These are phyloP conservation scores for Lithobates sylvaticus DNA, from an alignment of 2,797 vertebrate species.

Conservation along the genomic window DNA sequence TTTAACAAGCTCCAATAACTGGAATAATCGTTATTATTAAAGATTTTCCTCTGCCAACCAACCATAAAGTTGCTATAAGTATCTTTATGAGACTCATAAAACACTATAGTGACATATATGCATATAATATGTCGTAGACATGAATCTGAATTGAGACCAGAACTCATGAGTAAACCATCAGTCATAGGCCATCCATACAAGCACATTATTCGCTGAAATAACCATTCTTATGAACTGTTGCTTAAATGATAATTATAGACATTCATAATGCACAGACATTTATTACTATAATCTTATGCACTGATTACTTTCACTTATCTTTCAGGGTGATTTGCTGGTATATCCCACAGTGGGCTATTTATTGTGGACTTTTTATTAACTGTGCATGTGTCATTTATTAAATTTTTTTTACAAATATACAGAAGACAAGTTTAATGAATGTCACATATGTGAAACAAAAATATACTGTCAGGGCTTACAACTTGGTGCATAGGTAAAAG, in stretches of 20 bases:
- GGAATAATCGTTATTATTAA: constrained; percentile 15
- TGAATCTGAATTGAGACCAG: constrained; percentile 2
- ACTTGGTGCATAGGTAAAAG: not conserved
- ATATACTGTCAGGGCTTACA: not conserved
- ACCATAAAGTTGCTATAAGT: constrained; percentile 15
- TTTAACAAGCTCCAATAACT: constrained; percentile 13
- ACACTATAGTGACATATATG: constrained; percentile 30
- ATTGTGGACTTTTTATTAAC: not conserved
- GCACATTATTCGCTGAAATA: constrained; percentile 10
- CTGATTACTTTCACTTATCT: not conserved
- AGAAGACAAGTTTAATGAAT: not conserved
- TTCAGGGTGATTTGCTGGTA: not conserved
- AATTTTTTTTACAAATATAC: not conserved
- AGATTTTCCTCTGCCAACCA: constrained; percentile 22
- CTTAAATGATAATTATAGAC: not conserved
- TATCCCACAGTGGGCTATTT: not conserved
- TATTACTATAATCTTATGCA: not conserved
- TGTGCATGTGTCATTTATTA: not conserved
- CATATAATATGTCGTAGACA: not conserved
- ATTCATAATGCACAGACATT: constrained; percentile 27
- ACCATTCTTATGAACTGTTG: not conserved
- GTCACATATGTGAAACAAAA: not conserved
- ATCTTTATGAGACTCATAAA: constrained; percentile 44
- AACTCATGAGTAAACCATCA: not conserved
- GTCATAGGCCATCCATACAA: not conserved